phyloP scores from a whole-genome alignment of 2,113 vertebrate genomes.

The Rhodinocichla rosea region DNA sequence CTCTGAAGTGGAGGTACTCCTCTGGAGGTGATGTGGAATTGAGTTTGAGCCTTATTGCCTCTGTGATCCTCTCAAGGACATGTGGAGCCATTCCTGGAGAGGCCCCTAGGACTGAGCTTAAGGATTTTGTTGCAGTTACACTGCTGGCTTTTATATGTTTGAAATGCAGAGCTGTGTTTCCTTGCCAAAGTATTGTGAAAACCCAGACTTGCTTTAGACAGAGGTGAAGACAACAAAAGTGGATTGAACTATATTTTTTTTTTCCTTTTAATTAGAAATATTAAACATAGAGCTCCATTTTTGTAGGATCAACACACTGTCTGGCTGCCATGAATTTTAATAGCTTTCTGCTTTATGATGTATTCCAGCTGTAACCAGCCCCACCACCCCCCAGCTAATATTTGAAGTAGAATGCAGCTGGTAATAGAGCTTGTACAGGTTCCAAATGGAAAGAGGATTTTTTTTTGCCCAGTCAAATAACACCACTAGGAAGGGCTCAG shows the following conservation, averaged over 20 bases:
- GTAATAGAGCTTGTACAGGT: conserved; percentile 44
- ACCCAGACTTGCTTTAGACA: conserved; percentile 48
- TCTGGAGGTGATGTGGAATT: neutral
- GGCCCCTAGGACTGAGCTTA: neutral
- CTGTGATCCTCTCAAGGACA: conserved; percentile 33
- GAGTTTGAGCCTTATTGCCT: neutral
- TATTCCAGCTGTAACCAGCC: conserved; percentile 69
- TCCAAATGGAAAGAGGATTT: conserved; percentile 48
- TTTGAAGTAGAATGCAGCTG: conserved; percentile 65
- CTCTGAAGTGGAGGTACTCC: neutral
- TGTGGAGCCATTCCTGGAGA: conserved; percentile 27
- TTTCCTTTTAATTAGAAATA: conserved; percentile 52
- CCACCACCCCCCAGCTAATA: conserved; percentile 58
- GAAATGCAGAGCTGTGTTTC: conserved; percentile 7
- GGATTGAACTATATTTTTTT: conserved; percentile 22
- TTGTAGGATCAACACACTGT: conserved; percentile 49
- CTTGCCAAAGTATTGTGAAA: conserved; percentile 57
- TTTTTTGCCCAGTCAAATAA: conserved; percentile 39
- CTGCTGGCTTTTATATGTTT: conserved; percentile 32
- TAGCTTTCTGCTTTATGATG: conserved; percentile 61
- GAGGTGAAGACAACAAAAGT: conserved; percentile 64
- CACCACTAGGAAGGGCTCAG: conserved; percentile 1
- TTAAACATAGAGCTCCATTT: conserved; percentile 49
- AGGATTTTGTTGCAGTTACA: conserved; percentile 41
- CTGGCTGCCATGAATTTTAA: conserved; percentile 48